These are phyloP conservation scores for Chloebia gouldiae DNA, from an alignment of 2,113 vertebrate genomes.

Conservation along the genomic window DNA sequence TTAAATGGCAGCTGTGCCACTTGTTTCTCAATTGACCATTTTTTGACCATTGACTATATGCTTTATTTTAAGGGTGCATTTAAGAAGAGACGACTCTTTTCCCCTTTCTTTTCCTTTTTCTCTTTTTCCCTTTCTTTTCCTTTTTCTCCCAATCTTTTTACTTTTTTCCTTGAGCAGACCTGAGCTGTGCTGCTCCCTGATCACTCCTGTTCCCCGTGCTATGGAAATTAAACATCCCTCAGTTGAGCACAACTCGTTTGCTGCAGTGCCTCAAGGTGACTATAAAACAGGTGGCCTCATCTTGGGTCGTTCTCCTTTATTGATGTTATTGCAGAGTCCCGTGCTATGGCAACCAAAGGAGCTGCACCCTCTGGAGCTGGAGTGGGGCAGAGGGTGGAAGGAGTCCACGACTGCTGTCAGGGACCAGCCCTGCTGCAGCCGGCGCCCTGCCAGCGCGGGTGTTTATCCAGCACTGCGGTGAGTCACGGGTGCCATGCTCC, in stretches of 20 bases:
- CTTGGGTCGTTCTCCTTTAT: background rate
- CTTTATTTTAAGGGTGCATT: background rate
- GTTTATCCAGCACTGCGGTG: background rate
- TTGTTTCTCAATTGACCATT: background rate
- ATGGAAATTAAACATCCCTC: rapidly evolving
- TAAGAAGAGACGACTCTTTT: background rate
- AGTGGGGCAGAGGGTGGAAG: background rate
- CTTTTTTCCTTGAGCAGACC: background rate
- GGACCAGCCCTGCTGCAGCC: background rate
- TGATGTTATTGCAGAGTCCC: background rate
- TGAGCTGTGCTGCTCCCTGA: background rate
- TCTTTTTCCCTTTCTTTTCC: background rate
- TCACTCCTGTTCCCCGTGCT: rapidly evolving
- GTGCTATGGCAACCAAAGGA: background rate
- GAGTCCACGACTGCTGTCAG: background rate
- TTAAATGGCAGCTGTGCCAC: background rate
- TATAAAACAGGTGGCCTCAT: background rate
- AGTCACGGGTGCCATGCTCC: constrained; percentile 46
- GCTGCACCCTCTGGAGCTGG: background rate
- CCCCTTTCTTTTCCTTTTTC: background rate
- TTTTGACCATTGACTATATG: background rate
- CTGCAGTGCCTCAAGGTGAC: background rate
- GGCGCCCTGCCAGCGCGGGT: background rate
- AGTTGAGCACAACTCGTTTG: background rate
- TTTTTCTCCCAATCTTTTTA: background rate